Percentiles rank a stretch among this genome's conserved stretches.
phyloP scores from a whole-genome alignment of 1,140 invertebrate genomes.

The Microplitis mediator region DNA sequence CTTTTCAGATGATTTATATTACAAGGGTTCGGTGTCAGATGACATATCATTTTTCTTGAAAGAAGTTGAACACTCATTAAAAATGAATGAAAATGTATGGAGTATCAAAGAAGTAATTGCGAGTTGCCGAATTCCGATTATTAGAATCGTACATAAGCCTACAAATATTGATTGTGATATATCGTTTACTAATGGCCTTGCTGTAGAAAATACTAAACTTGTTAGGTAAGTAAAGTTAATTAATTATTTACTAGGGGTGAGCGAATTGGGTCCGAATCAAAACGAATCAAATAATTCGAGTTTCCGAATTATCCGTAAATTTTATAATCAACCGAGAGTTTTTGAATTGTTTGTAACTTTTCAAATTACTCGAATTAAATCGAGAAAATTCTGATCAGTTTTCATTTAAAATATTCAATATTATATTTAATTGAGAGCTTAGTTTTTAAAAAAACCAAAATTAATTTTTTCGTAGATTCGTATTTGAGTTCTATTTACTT shows the following conservation, averaged over 20 bases:
- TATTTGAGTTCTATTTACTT: too few species aligned
- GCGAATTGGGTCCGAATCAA: too few species aligned
- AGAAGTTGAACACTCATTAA: conserved; percentile 22
- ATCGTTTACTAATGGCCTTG: conserved; percentile 64
- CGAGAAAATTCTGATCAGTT: too few species aligned
- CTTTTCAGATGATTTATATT: conserved; percentile 20
- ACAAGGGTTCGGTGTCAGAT: neutral
- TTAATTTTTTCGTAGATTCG: too few species aligned
- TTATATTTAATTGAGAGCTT: too few species aligned
- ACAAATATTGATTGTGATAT: conserved; percentile 64
- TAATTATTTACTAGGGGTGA: neutral
- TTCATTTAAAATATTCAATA: too few species aligned
- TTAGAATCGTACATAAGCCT: conserved; percentile 59
- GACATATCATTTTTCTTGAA: neutral
- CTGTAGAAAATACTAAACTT: conserved; percentile 64
- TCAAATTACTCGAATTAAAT: too few species aligned
- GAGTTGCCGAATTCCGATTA: conserved; percentile 61
- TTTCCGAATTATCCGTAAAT: too few species aligned
- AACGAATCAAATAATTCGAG: too few species aligned
- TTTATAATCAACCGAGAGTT: too few species aligned
- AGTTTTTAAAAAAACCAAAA: too few species aligned
- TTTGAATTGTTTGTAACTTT: too few species aligned
- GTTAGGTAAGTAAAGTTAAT: conserved; percentile 47
- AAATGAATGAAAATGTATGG: conserved; percentile 32
- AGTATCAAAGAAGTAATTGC: conserved; percentile 35